phyloP scores from a whole-genome alignment of 2,113 vertebrate genomes.

The Zosterops lateralis region DNA sequence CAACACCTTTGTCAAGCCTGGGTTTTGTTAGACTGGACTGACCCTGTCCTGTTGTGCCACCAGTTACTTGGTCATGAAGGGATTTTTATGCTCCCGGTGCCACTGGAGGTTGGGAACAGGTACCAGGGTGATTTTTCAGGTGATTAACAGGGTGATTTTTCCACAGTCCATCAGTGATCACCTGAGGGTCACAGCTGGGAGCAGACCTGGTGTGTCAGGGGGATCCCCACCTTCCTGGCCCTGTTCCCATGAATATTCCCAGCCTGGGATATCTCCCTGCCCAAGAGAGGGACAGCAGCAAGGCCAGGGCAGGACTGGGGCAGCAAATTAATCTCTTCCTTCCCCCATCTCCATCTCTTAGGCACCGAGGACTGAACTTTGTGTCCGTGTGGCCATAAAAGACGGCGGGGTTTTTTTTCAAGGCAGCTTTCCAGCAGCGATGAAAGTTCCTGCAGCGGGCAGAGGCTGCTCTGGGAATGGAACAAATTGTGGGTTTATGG shows the following conservation, averaged over 20 bases:
- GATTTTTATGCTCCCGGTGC: not conserved
- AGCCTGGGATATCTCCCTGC: accelerated
- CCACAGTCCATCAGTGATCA: not conserved
- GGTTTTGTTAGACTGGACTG: not conserved
- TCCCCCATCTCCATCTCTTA: not conserved
- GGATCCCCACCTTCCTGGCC: not conserved
- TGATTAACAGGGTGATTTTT: not conserved
- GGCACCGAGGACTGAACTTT: not conserved
- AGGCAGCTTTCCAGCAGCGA: conserved; percentile 24
- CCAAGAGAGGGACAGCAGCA: not conserved
- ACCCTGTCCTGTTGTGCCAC: not conserved
- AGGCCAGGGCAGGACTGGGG: not conserved
- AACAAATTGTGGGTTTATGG: conserved; percentile 63
- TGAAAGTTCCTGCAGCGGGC: conserved; percentile 57
- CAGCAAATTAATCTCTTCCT: not conserved
- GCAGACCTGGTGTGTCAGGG: not conserved
- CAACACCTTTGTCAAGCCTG: not conserved
- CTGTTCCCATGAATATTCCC: not conserved
- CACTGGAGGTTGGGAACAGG: accelerated
- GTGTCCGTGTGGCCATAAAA: not conserved
- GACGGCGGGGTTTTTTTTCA: not conserved
- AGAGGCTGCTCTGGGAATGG: conserved; percentile 61
- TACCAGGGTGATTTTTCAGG: not conserved
- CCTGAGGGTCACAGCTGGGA: not conserved
- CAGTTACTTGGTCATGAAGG: accelerated